Evolutionary conservation across 1,140 invertebrate species (phyloP).

Genomic region (Meloidogyne exigua): DNA sequence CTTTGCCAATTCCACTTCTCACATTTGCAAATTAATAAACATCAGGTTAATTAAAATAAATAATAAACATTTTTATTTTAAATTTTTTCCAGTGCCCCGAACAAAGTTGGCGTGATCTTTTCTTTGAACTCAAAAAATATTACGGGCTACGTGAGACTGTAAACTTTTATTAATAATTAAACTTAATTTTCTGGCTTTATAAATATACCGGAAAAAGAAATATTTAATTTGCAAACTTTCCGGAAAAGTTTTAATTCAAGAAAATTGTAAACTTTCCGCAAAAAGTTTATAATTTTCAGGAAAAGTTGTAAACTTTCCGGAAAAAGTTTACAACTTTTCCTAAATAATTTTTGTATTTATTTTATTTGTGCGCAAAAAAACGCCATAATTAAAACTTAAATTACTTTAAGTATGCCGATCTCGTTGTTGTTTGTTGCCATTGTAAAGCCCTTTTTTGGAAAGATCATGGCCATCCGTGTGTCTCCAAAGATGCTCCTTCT

Average conservation of each 20-base stretch:
- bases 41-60: conserved; percentile 41
- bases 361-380: too few species aligned
- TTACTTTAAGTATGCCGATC: conserved; percentile 76
- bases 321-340: too few species aligned
- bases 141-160: conserved; percentile 82
- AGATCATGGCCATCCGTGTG: conserved; percentile 60
- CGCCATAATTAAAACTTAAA: too few species aligned
- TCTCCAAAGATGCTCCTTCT: conserved; percentile 56
- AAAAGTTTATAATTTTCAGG: too few species aligned
- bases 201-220: too few species aligned
- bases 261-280: too few species aligned
- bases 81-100: conserved; percentile 9
- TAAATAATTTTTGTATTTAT: too few species aligned
- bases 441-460: conserved; percentile 96
- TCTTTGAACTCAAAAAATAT: conserved; percentile 69
- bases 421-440: conserved; percentile 85
- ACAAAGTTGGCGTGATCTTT: conserved; percentile 52
- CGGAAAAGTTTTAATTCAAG: too few species aligned
- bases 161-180: too few species aligned
- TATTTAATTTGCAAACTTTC: too few species aligned
- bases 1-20: conserved; percentile 88
- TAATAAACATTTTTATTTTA: conserved; percentile 30
- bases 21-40: conserved; percentile 75
- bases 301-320: too few species aligned
- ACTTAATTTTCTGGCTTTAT: too few species aligned